Base-by-base conservation (phyloP, 1,140 invertebrate genomes). In the Drosophila dunni region DNA sequence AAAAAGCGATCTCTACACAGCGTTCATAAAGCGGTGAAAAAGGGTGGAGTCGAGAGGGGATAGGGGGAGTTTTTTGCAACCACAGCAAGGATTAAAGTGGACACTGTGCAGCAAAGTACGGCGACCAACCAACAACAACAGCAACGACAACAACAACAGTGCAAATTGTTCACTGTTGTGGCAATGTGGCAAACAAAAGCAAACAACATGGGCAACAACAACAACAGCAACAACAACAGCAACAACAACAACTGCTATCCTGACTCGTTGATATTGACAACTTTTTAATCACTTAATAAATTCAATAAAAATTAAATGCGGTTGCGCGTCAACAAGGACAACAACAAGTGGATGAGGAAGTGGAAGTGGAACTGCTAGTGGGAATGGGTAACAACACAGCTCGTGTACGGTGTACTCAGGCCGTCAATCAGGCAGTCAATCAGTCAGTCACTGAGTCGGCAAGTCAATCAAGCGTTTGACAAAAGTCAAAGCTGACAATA, bases 281-380 rank as follows among this genome's bases (percentile, higher is more conserved):
- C 90, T 83, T 91, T 91, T 91, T 91, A 91, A 91, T 91, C 90
- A 91, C 90, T 91, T 91, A 91, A 91, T 91, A 88, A 91, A 91
- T 91, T 90, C 85, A 91, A 91, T 91, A 73, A 86, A 91, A 91
- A 91, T 91, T 91, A 91, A 91, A 91, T 91, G 90, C 82, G 90
- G 90, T 91, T 79, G 72, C 79, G 76, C 84, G 80, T 80, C 80
- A 72, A 89, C 83, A 76, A 74, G 81, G 78, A 79, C 70, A 62
- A 82, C 71, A 66, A 56, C 51, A 46, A 29, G 15, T 29, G 17
- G 17, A 20, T 2, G 17, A 2, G 17, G 17, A 46, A 29, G 15
- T 29, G 17, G 17, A 20, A 20, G 17, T 20, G 17, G 17, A 20
- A 20, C 24, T 5, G 1, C 2, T 5, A 29, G 3, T 29, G 24